Evolutionary conservation across 2,888 invertebrate genomes (phyloP), one percentile per base, ranked within the genome.

Genomic region (Pollenia amentaria): DNA sequence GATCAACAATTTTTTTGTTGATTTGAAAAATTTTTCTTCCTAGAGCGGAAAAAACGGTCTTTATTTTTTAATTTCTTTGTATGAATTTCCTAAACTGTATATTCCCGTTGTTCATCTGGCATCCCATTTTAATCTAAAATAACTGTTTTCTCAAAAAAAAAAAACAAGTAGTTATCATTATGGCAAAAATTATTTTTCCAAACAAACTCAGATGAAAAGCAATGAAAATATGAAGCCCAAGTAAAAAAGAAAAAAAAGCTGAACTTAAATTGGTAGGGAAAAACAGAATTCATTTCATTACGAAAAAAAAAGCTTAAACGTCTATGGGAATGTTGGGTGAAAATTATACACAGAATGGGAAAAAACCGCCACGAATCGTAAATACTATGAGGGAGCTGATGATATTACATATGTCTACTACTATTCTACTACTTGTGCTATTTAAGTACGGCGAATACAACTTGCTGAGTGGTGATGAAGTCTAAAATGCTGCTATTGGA

Each of bases 221-320:
- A 85, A 81, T 77, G 80, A 84, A 79, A 84, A 84, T 79, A 76
- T 76, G 60, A 82, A 65, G 42, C 44, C 55, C 10, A 29, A 57
- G 70, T 3, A 51, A n/a, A 21, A 4, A 18, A 9, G 62, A 11
- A 55, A 55, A 48, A 48, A 38, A 42, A 3, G 18, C 16, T 21
- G 14, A 40, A 46, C 62, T 64, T 16, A 70, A 80, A 72, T 72
- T 80, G 72, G 53, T 80, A 38, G 53, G 51, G 62, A 78, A 67
- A 64, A 76, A 75, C 79, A 80, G 84, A 77, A 73, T 70, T 84
- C 84, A 84, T 87, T 87, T 84, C 84, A 87, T 84, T 84, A 87
- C 80, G 76, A 80, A 87, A 81, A 80, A 87, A 81, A 87, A 87
- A 77, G 80, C 84, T 87, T 87, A 81, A 76, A 87, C 73, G 77